These are phyloP conservation scores for Crossocerus cetratus DNA, from an alignment of 2,888 invertebrate species.

Conservation along the genomic window DNA sequence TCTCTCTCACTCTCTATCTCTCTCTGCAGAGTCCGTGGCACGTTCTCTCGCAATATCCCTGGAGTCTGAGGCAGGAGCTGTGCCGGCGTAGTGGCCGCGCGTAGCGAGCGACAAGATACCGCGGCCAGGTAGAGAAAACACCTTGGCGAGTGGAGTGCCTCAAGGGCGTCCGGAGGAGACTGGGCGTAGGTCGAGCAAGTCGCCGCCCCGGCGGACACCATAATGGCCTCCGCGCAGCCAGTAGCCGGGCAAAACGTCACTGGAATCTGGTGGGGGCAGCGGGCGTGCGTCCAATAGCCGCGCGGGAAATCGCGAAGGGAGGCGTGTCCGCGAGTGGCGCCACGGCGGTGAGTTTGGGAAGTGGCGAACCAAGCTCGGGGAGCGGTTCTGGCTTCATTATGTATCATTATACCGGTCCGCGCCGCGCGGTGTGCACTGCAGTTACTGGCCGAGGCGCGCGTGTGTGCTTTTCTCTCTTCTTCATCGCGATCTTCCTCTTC, in stretches of 20 bases:
- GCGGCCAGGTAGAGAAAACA: conserved; percentile 56
- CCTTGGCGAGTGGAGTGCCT: conserved; percentile 48
- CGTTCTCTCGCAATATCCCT: conserved; percentile 37
- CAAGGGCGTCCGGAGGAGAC: conserved; percentile 40
- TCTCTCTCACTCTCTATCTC: neutral
- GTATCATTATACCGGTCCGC: conserved; percentile 78
- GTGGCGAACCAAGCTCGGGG: conserved; percentile 68
- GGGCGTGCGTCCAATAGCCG: conserved; percentile 60
- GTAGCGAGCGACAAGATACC: conserved; percentile 51
- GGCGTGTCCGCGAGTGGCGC: conserved; percentile 69
- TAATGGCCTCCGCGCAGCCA: conserved; percentile 70
- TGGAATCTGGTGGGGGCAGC: conserved; percentile 50
- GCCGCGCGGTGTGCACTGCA: conserved; percentile 77
- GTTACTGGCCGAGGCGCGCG: conserved; percentile 73
- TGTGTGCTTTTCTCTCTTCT: conserved; percentile 69
- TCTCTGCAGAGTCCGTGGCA: neutral
- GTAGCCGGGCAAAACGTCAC: conserved; percentile 55
- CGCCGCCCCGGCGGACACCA: conserved; percentile 66
- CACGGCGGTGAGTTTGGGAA: conserved; percentile 64
- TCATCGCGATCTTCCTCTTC: conserved; percentile 50
- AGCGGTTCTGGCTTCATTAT: conserved; percentile 76
- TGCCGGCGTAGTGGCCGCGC: conserved; percentile 38
- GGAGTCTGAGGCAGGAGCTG: conserved; percentile 40
- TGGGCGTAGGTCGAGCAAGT: conserved; percentile 4
- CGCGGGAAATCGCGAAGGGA: conserved; percentile 19